phyloP scores from a whole-genome alignment of 1,140 invertebrate genomes.

The Yoshiicerus persimilis region DNA sequence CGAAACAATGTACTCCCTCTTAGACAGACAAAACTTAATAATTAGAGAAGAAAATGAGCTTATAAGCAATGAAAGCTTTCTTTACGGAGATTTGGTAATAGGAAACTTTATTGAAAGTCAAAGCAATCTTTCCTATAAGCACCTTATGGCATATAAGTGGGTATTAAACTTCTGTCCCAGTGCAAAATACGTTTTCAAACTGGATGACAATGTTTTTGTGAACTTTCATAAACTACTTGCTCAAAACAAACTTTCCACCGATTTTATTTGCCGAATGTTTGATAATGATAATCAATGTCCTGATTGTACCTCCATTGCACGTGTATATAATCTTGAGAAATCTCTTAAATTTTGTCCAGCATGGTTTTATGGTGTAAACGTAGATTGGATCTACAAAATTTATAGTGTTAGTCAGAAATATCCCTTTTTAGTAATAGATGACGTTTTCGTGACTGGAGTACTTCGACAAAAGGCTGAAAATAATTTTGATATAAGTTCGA shows the following conservation, averaged over 20 bases:
- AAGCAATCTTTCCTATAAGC: slow-evolving; percentile 56
- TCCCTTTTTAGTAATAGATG: neutral
- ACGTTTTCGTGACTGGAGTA: neutral
- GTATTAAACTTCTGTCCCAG: slow-evolving; percentile 53
- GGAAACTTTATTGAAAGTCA: slow-evolving; percentile 56
- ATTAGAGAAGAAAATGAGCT: slow-evolving; percentile 51
- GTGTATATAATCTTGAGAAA: neutral
- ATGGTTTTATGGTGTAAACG: neutral
- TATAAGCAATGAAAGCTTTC: neutral
- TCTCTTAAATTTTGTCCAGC: neutral
- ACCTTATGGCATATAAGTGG: slow-evolving; percentile 58
- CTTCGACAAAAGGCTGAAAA: neutral
- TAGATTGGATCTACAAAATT: neutral
- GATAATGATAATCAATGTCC: neutral
- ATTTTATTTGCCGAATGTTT: neutral
- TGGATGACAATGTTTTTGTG: slow-evolving; percentile 60
- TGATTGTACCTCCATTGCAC: neutral
- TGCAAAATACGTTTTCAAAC: slow-evolving; percentile 56
- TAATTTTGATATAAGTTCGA: neutral
- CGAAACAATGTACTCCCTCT: slow-evolving; percentile 36
- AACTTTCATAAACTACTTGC: slow-evolving; percentile 47
- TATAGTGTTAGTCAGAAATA: neutral
- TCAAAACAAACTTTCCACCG: neutral
- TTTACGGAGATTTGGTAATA: slow-evolving; percentile 54
- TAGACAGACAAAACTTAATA: slow-evolving; percentile 51